A percentile compares a stretch with the other conserved stretches of the same genome.
These are phyloP conservation scores for Catharus bicknelli DNA, from an alignment of 2,113 vertebrate species.

Conservation along the genomic window DNA sequence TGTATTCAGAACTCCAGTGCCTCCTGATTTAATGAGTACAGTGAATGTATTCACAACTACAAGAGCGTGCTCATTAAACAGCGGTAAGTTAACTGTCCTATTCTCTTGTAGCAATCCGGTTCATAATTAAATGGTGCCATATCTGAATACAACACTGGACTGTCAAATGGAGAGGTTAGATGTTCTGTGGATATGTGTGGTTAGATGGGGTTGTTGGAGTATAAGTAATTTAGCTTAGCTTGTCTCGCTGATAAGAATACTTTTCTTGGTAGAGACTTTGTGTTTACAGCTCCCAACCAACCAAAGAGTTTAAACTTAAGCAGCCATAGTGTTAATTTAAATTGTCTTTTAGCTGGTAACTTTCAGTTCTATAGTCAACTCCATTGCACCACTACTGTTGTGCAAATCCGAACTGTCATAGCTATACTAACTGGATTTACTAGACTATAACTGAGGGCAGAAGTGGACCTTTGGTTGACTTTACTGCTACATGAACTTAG, in stretches of 20 bases:
- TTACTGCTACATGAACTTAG: not conserved
- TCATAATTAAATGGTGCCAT: slow-evolving; percentile 67
- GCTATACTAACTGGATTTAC: not conserved
- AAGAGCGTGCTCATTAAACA: slow-evolving; percentile 44
- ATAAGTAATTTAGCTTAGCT: slow-evolving; percentile 59
- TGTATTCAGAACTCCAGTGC: slow-evolving; percentile 43
- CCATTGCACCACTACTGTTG: not conserved
- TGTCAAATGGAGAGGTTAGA: not conserved
- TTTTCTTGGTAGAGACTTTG: not conserved
- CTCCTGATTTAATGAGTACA: slow-evolving; percentile 54
- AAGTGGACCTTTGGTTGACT: not conserved
- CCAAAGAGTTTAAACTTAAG: not conserved
- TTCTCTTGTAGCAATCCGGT: slow-evolving; percentile 49
- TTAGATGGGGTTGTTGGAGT: slow-evolving; percentile 22
- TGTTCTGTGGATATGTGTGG: not conserved
- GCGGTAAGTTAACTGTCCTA: slow-evolving; percentile 61
- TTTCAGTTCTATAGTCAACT: not conserved
- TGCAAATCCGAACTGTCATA: not conserved
- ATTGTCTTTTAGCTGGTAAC: not conserved
- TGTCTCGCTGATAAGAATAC: slow-evolving; percentile 5
- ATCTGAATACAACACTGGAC: slow-evolving; percentile 1
- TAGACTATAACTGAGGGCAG: not conserved
- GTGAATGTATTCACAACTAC: slow-evolving; percentile 62
- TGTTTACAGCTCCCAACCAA: not conserved
- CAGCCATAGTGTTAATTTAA: not conserved